These are phyloP conservation scores for Calameuta pallipes DNA, from an alignment of 2,888 invertebrate genomes.

Conservation along the genomic window DNA sequence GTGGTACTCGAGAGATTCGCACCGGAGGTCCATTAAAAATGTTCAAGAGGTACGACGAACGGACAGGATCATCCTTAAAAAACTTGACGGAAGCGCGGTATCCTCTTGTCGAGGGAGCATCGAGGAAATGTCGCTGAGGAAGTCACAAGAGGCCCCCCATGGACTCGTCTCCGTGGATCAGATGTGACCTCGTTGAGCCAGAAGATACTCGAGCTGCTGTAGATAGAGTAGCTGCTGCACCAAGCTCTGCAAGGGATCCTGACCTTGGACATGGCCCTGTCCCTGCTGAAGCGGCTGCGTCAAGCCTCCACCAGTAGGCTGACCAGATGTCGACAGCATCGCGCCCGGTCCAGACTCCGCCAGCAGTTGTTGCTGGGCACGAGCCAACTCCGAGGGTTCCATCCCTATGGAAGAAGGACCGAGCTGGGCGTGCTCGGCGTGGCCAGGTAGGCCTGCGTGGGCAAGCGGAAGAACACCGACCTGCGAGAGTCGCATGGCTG, in stretches of 20 bases:
- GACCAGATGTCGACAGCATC: conserved; percentile 46
- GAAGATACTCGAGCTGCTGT: conserved; percentile 58
- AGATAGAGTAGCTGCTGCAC: conserved; percentile 60
- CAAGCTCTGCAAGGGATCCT: conserved; percentile 62
- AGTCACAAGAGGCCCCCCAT: not conserved
- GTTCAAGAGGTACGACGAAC: not conserved
- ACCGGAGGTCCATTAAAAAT: not conserved
- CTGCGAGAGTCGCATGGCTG: conserved; percentile 45
- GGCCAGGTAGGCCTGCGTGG: conserved; percentile 36
- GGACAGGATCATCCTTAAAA: not conserved
- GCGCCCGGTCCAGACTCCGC: conserved; percentile 40
- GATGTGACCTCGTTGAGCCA: conserved; percentile 60
- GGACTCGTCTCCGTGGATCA: conserved; percentile 23
- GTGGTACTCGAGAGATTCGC: not conserved
- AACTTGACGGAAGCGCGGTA: not conserved
- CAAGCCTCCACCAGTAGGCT: conserved; percentile 51
- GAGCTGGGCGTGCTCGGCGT: conserved; percentile 42
- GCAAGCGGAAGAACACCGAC: conserved; percentile 46
- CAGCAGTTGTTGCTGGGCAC: conserved; percentile 48
- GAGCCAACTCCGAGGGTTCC: conserved; percentile 53
- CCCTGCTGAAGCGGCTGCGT: conserved; percentile 56
- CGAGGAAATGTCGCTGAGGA: not conserved
- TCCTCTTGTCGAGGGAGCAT: not conserved
- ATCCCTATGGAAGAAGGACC: conserved; percentile 49
- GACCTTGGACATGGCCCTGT: conserved; percentile 45